A percentile compares a stretch with the other conserved stretches of the same genome.
These are phyloP conservation scores for Euschistus heros DNA, from an alignment of 1,140 invertebrate species.

Conservation along the genomic window DNA sequence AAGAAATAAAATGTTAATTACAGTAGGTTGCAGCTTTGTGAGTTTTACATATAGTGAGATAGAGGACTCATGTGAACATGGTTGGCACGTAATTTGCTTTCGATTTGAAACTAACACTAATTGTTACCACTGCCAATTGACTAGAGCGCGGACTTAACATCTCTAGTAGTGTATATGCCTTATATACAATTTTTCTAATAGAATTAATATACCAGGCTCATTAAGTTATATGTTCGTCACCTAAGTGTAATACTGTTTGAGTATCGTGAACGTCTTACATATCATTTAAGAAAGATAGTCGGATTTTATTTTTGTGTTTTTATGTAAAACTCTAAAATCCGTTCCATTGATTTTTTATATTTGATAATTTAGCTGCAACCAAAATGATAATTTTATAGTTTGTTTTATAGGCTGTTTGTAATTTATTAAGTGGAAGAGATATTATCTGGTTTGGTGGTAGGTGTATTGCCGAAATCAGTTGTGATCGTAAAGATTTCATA, in stretches of 20 bases:
- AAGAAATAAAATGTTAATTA: slow-evolving; percentile 21
- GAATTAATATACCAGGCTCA: slow-evolving; percentile 9
- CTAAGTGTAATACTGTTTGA: slow-evolving; percentile 3
- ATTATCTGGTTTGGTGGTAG: neutral
- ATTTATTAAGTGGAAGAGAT: neutral
- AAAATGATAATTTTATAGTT: neutral
- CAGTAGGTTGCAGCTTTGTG: slow-evolving; percentile 24
- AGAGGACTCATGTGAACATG: neutral
- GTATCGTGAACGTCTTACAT: slow-evolving; percentile 21
- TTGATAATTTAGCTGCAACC: slow-evolving; percentile 13
- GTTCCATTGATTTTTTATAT: slow-evolving; percentile 8
- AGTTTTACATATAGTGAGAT: slow-evolving; percentile 15
- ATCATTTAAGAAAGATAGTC: slow-evolving; percentile 6
- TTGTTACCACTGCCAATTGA: slow-evolving; percentile 22
- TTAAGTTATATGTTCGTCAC: slow-evolving; percentile 1
- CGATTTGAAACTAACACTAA: slow-evolving; percentile 22
- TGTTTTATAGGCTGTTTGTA: slow-evolving; percentile 5
- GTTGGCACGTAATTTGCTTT: slow-evolving; percentile 23
- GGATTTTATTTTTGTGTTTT: neutral
- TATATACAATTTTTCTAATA: neutral
- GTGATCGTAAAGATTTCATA: neutral
- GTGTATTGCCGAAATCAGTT: slow-evolving; percentile 3
- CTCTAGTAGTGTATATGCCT: slow-evolving; percentile 12
- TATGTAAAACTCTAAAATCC: neutral
- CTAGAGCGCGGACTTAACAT: slow-evolving; percentile 6